Conservation (phyloP, 2,797 vertebrate species). For the Propithecus perrieri region DNA sequence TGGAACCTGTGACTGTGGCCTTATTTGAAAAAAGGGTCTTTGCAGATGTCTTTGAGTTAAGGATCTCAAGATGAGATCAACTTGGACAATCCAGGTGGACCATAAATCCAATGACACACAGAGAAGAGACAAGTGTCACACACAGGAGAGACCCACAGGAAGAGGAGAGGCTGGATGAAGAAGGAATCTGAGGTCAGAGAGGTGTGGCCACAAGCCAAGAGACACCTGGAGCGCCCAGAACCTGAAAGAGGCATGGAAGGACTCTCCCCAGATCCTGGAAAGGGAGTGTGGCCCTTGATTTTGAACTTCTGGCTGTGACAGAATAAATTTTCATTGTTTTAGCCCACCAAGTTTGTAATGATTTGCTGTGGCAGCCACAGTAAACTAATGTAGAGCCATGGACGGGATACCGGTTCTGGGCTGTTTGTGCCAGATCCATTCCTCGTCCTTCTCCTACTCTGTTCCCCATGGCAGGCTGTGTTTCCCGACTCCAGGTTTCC, state of each 20-base stretch:
- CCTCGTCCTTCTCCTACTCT: neutral
- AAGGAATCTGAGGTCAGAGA: neutral
- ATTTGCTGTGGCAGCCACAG: neutral
- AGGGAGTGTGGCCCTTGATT: neutral
- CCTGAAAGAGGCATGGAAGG: neutral
- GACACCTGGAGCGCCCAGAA: neutral
- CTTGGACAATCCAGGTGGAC: neutral
- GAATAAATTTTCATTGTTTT: neutral
- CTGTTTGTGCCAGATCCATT: too few relatives aligned
- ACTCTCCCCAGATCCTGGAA: neutral
- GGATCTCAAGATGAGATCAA: neutral
- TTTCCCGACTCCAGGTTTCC: neutral
- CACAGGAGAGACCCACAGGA: neutral
- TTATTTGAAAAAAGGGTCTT: neutral
- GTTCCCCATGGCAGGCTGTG: neutral
- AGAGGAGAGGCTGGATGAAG: accelerated
- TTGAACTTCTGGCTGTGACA: neutral
- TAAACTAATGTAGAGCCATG: neutral
- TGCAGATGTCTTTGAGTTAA: neutral
- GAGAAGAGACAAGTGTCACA: neutral
- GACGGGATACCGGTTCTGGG: accelerated
- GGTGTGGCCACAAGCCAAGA: accelerated
- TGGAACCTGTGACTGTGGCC: neutral
- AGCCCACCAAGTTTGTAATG: neutral
- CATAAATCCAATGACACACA: neutral